A percentile compares a stretch with the other conserved stretches of the same genome.
phyloP scores from a whole-genome alignment of 37 sponge, comb jelly and placozoan genomes.

The Corticium candelabrum region DNA sequence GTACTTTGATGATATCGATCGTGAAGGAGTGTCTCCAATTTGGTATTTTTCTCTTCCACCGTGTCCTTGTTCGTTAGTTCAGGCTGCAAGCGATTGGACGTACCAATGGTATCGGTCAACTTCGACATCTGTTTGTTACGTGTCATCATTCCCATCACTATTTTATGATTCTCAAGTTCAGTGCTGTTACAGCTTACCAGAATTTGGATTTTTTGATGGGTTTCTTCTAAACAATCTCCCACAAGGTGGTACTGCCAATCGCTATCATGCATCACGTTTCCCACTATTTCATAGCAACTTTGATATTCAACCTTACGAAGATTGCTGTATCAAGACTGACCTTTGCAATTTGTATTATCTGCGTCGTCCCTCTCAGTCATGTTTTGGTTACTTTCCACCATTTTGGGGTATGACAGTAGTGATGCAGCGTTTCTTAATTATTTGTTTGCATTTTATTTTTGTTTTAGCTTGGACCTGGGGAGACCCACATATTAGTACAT shows the following conservation, averaged over 20 bases:
- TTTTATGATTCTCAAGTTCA: neutral
- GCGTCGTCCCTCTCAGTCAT: neutral
- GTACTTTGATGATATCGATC: neutral
- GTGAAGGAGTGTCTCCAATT: neutral
- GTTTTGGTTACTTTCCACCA: too few relatives aligned
- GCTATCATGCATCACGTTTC: neutral
- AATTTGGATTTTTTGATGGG: neutral
- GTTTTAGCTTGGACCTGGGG: too few relatives aligned
- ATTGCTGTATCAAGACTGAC: neutral
- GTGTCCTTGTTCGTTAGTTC: conserved; percentile 41
- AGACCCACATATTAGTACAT: conserved; percentile 59
- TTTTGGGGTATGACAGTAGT: too few relatives aligned
- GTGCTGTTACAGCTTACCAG: neutral
- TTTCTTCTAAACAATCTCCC: neutral
- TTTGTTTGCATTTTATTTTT: too few relatives aligned
- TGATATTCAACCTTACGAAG: neutral
- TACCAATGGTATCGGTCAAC: neutral
- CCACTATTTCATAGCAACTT: neutral
- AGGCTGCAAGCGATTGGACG: conserved; percentile 9
- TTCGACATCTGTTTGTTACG: neutral
- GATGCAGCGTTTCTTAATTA: too few relatives aligned
- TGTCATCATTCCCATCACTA: neutral
- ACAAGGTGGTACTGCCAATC: neutral
- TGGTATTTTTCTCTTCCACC: neutral
- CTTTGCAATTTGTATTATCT: neutral